Conservation (phyloP, 2,113 vertebrate species). For the Corythaixoides concolor region DNA sequence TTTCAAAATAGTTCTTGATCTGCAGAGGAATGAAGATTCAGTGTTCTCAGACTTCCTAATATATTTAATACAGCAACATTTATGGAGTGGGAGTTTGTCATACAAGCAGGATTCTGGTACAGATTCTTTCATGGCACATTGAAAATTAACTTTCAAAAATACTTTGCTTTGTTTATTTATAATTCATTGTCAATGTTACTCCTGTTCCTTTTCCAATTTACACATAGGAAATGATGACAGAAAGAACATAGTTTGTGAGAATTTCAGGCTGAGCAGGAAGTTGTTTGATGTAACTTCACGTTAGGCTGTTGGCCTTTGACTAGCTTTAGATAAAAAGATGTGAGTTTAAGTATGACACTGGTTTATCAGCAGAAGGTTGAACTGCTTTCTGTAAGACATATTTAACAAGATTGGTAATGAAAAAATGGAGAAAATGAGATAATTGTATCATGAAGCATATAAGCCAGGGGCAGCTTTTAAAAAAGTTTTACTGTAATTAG, state of each 20-base stretch:
- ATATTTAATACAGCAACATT: background rate
- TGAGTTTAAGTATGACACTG: background rate
- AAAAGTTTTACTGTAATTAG: background rate
- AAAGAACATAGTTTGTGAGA: background rate
- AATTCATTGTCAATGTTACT: background rate
- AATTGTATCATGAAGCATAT: background rate
- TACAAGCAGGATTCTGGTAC: background rate
- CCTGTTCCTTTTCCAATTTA: background rate
- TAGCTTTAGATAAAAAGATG: background rate
- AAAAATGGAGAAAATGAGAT: background rate
- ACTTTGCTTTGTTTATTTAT: background rate
- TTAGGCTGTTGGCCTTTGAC: background rate
- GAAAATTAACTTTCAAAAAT: background rate
- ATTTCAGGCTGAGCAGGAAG: background rate
- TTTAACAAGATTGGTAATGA: background rate
- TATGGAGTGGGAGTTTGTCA: background rate
- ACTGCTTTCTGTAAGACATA: background rate
- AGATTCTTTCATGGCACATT: background rate
- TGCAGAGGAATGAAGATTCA: background rate
- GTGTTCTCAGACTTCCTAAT: background rate
- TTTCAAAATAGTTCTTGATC: background rate
- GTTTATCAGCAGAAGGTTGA: background rate
- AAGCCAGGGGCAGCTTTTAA: background rate
- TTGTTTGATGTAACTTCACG: background rate
- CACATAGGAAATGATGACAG: background rate